These are phyloP conservation scores for Himalopsyche anomala DNA, from an alignment of 2,888 invertebrate species.

Conservation along the genomic window DNA sequence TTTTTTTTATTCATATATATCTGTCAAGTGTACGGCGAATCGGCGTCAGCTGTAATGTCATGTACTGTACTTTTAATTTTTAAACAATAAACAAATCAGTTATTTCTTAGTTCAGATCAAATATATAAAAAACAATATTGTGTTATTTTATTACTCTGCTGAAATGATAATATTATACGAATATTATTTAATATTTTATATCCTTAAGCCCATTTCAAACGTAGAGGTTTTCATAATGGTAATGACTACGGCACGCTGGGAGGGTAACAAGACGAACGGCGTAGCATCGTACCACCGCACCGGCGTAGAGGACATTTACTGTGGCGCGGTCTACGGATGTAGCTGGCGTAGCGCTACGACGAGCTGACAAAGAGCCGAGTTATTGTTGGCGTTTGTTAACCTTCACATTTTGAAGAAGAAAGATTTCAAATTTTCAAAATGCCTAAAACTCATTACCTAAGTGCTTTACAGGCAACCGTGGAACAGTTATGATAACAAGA, in stretches of 20 bases:
- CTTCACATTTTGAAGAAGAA: constrained; percentile 52
- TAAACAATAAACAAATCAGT: too few species aligned
- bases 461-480: constrained; percentile 56
- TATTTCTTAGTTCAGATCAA: too few species aligned
- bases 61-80: too few species aligned
- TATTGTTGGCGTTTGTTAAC: constrained; percentile 60
- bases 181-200: not conserved
- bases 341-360: constrained; percentile 49
- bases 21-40: too few species aligned
- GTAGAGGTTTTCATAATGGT: constrained; percentile 2
- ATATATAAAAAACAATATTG: too few species aligned
- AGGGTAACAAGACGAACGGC: constrained; percentile 4
- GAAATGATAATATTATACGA: too few species aligned
- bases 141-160: too few species aligned
- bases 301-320: constrained; percentile 26
- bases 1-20: too few species aligned
- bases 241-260: constrained; percentile 31
- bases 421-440: constrained; percentile 51
- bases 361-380: constrained; percentile 33
- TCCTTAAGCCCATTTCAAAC: not conserved
- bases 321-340: constrained; percentile 16
- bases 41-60: too few species aligned
- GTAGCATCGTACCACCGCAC: constrained; percentile 3
- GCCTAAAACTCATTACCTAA: constrained; percentile 63
- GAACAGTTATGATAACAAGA: not conserved